Base-by-base conservation (phyloP, 64 coral and sea anemone genomes). In the Stichodactyla helianthus region DNA sequence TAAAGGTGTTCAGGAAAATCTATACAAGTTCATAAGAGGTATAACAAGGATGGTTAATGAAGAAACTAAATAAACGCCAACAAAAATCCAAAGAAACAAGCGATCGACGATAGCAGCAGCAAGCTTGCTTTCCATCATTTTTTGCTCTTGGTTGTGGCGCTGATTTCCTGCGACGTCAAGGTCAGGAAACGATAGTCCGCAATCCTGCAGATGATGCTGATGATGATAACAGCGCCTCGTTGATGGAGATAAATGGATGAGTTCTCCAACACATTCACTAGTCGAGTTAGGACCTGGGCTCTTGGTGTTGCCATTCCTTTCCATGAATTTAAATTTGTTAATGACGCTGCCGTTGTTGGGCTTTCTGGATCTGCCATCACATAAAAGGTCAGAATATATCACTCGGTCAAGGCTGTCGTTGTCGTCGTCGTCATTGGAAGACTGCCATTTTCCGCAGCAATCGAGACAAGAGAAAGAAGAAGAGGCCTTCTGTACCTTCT, bases 81-180 rank as follows among this genome's bases (percentile, higher is more conserved):
- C 55, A 85, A 97, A 97, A 14, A 97, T 5, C 55, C 88, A 16
- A 77, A 97, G 85, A 81, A 97, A 97, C 7, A 87, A 61, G 82
- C 85, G 82, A 67, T 97, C 94, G 18, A 97, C 88, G 82, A 97
- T 93, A 26, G 91, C 82, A 0, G 94, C 94, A 4, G 94, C 94
- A 53, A 93, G 74, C 44, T 92, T 93, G 19, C 94, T 86, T 25
- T 97, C 91, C 0, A 10, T 58, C 0, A 79, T 81, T 5, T 87
- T 83, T 27, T 81, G 82, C 26, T 97, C 94, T 13, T 50, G 67
- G 5, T 95, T 90, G 20, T n/a, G 88, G 9, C 85, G 86, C 31
- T 86, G 86, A 20, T 82, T 50, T 10, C 91, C n/a, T 53, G 23
- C 7, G 0, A 19, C 68, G 22, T 74, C 68, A n/a, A 27, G 20